Percentiles rank a stretch among this genome's conserved stretches.
These are phyloP conservation scores for Thunnus thynnus DNA, from an alignment of 2,113 vertebrate genomes.

Conservation along the genomic window DNA sequence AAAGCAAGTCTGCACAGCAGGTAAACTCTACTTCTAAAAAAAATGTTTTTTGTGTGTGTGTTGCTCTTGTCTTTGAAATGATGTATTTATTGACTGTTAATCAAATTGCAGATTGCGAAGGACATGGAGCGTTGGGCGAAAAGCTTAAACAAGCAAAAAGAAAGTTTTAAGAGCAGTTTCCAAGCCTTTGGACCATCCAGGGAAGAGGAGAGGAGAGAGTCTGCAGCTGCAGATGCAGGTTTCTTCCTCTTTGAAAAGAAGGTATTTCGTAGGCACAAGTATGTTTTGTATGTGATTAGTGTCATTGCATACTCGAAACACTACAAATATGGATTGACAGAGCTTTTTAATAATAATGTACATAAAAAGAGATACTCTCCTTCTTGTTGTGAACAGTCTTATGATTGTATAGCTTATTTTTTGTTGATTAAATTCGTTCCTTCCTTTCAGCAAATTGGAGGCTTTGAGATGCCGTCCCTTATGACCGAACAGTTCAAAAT, in stretches of 20 bases:
- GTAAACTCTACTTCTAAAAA: constrained; percentile 67
- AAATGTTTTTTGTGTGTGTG: neutral
- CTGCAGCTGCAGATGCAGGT: constrained; percentile 94
- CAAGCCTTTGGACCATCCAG: constrained; percentile 82
- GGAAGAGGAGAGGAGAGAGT: constrained; percentile 92
- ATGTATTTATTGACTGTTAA: neutral
- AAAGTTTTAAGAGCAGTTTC: constrained; percentile 93
- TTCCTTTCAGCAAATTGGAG: constrained; percentile 79
- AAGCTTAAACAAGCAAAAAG: constrained; percentile 96
- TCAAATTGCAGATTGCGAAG: constrained; percentile 91
- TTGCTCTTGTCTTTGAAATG: neutral
- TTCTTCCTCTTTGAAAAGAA: constrained; percentile 97
- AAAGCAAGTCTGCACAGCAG: constrained; percentile 96
- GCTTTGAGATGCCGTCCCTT: constrained; percentile 86
- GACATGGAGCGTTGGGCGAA: constrained; percentile 99
- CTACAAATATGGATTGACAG: neutral
- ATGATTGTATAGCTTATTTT: neutral
- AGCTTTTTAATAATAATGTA: neutral
- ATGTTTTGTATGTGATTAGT: neutral
- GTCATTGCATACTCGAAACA: neutral
- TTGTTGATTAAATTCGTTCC: neutral
- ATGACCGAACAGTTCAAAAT: constrained; percentile 85
- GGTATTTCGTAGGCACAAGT: constrained; percentile 74
- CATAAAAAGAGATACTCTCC: neutral
- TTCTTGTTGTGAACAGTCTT: neutral